Evolutionary conservation across 2,888 invertebrate species (phyloP).

Genomic region (Heteromurus nitidus): DNA sequence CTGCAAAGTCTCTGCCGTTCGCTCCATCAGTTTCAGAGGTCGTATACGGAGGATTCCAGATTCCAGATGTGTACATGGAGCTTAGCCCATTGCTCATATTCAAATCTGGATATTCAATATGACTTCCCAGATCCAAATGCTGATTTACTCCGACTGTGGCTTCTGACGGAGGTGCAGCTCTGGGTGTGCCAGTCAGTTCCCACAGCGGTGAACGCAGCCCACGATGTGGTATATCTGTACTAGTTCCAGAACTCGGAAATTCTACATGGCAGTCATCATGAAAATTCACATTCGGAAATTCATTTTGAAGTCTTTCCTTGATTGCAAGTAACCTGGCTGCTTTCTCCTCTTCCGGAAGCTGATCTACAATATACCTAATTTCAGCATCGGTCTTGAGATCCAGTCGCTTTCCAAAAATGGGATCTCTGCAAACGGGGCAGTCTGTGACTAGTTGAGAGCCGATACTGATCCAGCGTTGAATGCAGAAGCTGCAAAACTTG

Average conservation of each 20-base stretch:
- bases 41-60: no score
- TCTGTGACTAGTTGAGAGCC: constrained; percentile 39
- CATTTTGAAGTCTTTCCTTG: constrained; percentile 40
- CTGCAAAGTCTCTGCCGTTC: no score
- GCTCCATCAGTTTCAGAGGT: no score
- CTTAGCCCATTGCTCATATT: no score
- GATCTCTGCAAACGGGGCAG: constrained; percentile 53
- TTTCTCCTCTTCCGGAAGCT: constrained; percentile 26
- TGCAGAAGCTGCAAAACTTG: constrained; percentile 56
- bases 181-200: background rate
- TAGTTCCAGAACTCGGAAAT: background rate
- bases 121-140: no score
- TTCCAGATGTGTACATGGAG: no score
- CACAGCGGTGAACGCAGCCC: constrained; percentile 2
- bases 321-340: constrained; percentile 32
- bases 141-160: no score
- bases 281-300: constrained; percentile 31
- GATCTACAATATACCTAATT: constrained; percentile 30
- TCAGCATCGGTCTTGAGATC: constrained; percentile 52
- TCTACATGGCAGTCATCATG: no score
- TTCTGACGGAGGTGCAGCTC: background rate
- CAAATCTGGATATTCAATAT: no score
- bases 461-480: constrained; percentile 40
- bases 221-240: constrained; percentile 8
- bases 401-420: constrained; percentile 41